phyloP scores from a whole-genome alignment of 2,888 invertebrate genomes.

The Cyclophora punctaria region DNA sequence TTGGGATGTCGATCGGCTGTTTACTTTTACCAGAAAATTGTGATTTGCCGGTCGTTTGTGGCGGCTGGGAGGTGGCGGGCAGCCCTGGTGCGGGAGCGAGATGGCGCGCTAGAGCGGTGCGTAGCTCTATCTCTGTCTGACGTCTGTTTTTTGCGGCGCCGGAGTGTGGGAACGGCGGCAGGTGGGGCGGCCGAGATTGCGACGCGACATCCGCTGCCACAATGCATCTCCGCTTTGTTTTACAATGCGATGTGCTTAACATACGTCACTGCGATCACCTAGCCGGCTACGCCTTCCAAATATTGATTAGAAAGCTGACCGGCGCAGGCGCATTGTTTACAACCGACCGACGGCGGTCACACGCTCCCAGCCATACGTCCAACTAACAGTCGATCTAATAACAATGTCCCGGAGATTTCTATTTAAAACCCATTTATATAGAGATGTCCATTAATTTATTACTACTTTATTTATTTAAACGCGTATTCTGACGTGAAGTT shows the following conservation, averaged over 20 bases:
- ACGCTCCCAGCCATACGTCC: not conserved
- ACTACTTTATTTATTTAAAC: no score
- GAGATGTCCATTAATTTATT: no score
- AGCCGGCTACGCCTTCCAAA: constrained; percentile 41
- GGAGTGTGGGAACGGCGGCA: constrained; percentile 75
- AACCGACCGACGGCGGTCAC: not conserved
- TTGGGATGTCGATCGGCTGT: constrained; percentile 30
- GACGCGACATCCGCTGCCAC: constrained; percentile 73
- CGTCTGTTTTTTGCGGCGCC: constrained; percentile 70
- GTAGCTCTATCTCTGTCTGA: constrained; percentile 46
- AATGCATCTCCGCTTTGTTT: constrained; percentile 70
- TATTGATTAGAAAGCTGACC: constrained; percentile 29
- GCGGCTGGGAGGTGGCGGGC: constrained; percentile 46
- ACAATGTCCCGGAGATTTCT: no score
- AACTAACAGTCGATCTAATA: no score
- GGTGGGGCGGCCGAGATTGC: constrained; percentile 74
- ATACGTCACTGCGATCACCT: constrained; percentile 46
- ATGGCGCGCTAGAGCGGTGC: constrained; percentile 42
- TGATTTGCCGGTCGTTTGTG: constrained; percentile 53
- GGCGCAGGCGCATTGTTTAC: not conserved
- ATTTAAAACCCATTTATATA: no score
- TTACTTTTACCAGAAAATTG: constrained; percentile 56
- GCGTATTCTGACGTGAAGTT: not conserved
- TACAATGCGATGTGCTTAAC: constrained; percentile 58
- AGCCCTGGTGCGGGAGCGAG: constrained; percentile 58